Percentiles rank a stretch among this genome's conserved stretches.
phyloP scores from a whole-genome alignment of 2,113 vertebrate genomes.

The Mustelus asterias region DNA sequence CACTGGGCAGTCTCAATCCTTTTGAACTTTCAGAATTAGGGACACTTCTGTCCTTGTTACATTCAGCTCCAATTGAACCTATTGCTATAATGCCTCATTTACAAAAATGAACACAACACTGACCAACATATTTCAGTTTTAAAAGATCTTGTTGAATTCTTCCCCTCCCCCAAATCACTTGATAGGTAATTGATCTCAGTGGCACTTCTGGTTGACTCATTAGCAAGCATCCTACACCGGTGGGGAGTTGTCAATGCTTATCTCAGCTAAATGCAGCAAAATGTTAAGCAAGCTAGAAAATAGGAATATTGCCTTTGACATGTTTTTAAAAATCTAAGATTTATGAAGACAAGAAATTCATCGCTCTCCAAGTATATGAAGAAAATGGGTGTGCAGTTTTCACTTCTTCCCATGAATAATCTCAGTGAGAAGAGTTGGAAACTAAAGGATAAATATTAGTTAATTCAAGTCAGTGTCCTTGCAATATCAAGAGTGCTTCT shows the following conservation, averaged over 20 bases:
- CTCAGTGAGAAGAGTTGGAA: not conserved
- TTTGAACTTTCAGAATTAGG: not conserved
- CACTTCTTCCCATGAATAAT: not conserved
- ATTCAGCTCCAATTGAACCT: not conserved
- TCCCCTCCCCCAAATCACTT: not conserved
- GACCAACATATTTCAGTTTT: not conserved
- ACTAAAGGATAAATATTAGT: not conserved
- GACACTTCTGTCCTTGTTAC: not conserved
- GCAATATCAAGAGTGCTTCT: not conserved
- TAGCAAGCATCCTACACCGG: not conserved
- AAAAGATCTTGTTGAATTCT: not conserved
- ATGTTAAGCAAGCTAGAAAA: not conserved
- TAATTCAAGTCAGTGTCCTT: not conserved
- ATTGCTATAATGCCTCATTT: not conserved
- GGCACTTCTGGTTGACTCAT: not conserved
- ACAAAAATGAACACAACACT: not conserved
- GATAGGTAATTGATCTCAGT: not conserved
- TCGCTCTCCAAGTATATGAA: not conserved
- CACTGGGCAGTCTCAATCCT: not conserved
- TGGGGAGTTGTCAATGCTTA: not conserved
- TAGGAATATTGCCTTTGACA: not conserved
- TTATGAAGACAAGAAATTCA: not conserved
- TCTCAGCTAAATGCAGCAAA: not conserved
- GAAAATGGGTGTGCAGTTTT: not conserved
- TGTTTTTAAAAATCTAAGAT: not conserved